Evolutionary conservation across 2,888 invertebrate species (phyloP), one percentile per base, ranked within the genome.

Genomic region (Callyntrura guangdongensis): DNA sequence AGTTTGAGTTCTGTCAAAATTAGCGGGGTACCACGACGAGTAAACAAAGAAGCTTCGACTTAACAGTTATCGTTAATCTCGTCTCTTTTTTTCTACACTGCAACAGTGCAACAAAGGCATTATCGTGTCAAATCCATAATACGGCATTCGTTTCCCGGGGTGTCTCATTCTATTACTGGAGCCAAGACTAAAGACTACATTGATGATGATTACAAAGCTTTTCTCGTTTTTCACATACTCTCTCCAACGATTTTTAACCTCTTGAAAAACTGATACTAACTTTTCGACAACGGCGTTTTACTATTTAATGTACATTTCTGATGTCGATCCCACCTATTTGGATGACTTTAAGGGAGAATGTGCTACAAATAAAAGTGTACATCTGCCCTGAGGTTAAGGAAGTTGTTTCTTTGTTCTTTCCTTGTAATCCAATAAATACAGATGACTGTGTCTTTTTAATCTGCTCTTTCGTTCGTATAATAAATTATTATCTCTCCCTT

Each of bases 371-470:
- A 14, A n/a, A 74, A 47, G 17, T 14, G 45, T 20, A 47, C 11
- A 47, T 36, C 36, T 47, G 47, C 74, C 74, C 47, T 9, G 74
- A 49, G 49, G 74, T 49, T 74, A 45, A 74, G 74, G 53, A 77
- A 77, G 77, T 77, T 59, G 61, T n/a, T 36, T 27, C 56, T 61
- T 81, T 81, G 81, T 56, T 61, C 36, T 59, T n/a, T 79, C 27
- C 59, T 79, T 59, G 25, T 77, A 45, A 72, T 22, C 27, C 59
- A 81, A 59, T 36, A 56, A n/a, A n/a, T 59, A 81, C 81, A 59
- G 59, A 1, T 45, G 61, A 22, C 17, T 59, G 56, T 59, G 27
- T 45, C 61, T 81, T 56, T 81, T 59, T 81, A 56, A 81, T 61
- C 27, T 59, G 56, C 36, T 59, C 74, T 53, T 53, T 53, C 53